Evolutionary conservation across 2,797 vertebrate genomes (phyloP).

Genomic region (Lepidocolaptes lacrymiger): DNA sequence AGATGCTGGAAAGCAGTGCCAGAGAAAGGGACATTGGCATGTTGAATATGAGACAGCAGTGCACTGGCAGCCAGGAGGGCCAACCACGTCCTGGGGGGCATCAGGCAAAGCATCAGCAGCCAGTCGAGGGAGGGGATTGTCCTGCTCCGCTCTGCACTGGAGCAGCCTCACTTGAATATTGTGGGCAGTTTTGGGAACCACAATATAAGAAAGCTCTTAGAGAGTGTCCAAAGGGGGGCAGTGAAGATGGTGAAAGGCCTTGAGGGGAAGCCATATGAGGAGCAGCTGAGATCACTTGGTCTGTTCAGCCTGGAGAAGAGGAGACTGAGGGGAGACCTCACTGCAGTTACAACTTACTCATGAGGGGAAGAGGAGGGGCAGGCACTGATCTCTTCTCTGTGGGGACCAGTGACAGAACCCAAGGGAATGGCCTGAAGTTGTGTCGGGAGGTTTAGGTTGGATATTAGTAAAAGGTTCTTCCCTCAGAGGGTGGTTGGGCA

Average conservation of each 20-base stretch:
- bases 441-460: background rate
- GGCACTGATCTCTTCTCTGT: background rate
- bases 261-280: background rate
- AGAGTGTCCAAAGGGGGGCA: background rate
- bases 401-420: background rate
- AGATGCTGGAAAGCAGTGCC: too few species aligned
- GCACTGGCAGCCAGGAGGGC: background rate
- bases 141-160: background rate
- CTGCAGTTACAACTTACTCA: background rate
- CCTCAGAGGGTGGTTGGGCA: background rate
- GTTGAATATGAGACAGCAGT: background rate
- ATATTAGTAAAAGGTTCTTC: background rate
- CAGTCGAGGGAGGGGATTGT: background rate
- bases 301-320: background rate
- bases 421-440: background rate
- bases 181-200: background rate
- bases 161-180: background rate
- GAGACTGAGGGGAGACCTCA: background rate
- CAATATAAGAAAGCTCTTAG: background rate
- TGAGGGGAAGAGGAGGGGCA: background rate
- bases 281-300: background rate
- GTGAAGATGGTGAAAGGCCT: background rate
- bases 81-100: background rate
- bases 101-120: background rate
- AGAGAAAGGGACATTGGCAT: background rate